phyloP scores from a whole-genome alignment of 2,888 invertebrate genomes.

The Mantis religiosa region DNA sequence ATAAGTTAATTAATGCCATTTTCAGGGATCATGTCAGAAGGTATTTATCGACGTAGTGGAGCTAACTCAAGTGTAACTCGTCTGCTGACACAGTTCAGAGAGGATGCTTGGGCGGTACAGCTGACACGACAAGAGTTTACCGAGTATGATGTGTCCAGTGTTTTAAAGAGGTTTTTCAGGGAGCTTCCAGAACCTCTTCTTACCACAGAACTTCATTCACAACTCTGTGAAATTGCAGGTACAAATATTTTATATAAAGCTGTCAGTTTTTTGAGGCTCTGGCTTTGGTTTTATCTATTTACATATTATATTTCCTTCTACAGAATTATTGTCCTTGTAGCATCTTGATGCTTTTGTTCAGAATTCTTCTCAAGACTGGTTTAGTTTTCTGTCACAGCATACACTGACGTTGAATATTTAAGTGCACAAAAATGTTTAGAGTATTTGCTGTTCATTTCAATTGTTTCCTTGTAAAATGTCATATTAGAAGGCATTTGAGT shows the following conservation, averaged over 20 bases:
- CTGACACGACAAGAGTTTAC: conserved; percentile 69
- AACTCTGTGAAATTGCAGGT: conserved; percentile 66
- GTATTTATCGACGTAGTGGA: conserved; percentile 83
- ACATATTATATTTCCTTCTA: background rate
- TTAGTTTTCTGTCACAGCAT: too few relatives aligned
- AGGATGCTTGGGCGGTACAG: conserved; percentile 82
- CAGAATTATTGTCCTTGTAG: background rate
- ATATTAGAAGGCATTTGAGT: too few relatives aligned
- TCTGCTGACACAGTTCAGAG: conserved; percentile 68
- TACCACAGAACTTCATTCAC: conserved; percentile 64
- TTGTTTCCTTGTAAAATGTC: too few relatives aligned
- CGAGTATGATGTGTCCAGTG: conserved; percentile 85
- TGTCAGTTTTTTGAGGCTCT: background rate
- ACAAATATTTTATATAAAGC: conserved; percentile 34
- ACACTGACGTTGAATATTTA: too few relatives aligned
- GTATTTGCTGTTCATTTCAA: too few relatives aligned
- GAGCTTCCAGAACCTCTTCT: conserved; percentile 81
- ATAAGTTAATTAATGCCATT: background rate
- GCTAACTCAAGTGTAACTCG: conserved; percentile 68
- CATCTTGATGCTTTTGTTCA: background rate
- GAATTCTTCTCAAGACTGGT: too few relatives aligned
- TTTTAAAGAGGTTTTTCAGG: conserved; percentile 83
- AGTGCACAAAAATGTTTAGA: too few relatives aligned
- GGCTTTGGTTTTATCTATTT: background rate
- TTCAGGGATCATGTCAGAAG: conserved; percentile 75